Percentiles rank a stretch among this genome's conserved stretches.
These are phyloP conservation scores for Andrena haemorrhoa DNA, from an alignment of 2,888 invertebrate species.

Conservation along the genomic window DNA sequence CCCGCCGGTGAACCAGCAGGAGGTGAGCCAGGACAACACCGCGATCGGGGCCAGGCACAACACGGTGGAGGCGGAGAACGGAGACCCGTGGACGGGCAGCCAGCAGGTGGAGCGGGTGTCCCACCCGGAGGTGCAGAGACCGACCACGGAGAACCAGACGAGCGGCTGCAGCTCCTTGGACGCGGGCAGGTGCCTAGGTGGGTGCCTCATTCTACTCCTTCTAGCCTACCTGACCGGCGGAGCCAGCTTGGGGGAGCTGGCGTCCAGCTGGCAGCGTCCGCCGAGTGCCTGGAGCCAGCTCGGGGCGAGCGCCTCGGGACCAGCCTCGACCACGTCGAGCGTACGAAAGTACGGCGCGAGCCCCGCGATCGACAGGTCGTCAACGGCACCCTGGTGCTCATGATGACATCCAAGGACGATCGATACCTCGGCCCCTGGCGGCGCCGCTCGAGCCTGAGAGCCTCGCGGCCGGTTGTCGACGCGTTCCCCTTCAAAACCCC, in stretches of 20 bases:
- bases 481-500: conserved; percentile 14
- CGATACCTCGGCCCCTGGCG: conserved; percentile 18
- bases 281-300: conserved; percentile 34
- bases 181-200: conserved; percentile 81
- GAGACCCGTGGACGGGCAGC: conserved; percentile 81
- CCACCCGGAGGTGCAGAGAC: conserved; percentile 81
- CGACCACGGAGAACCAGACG: conserved; percentile 81
- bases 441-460: conserved; percentile 1
- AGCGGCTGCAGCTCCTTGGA: conserved; percentile 76
- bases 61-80: conserved; percentile 74
- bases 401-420: conserved; percentile 58
- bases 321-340: conserved; percentile 30
- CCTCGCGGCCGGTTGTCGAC: conserved; percentile 26
- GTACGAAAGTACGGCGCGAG: conserved; percentile 2
- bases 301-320: conserved; percentile 36
- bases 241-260: conserved; percentile 56
- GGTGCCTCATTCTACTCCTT: conserved; percentile 82
- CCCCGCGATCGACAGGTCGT: conserved; percentile 29
- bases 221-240: conserved; percentile 72
- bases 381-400: conserved; percentile 51
- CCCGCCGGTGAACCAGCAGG: conserved; percentile 62
- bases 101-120: conserved; percentile 81
- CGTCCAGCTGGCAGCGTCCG: conserved; percentile 55
- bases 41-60: conserved; percentile 72
- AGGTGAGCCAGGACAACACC: conserved; percentile 66